Evolutionary conservation across 2,797 vertebrate species (phyloP), one percentile per base, ranked within the genome.

Genomic region (Poecilia velifera): DNA sequence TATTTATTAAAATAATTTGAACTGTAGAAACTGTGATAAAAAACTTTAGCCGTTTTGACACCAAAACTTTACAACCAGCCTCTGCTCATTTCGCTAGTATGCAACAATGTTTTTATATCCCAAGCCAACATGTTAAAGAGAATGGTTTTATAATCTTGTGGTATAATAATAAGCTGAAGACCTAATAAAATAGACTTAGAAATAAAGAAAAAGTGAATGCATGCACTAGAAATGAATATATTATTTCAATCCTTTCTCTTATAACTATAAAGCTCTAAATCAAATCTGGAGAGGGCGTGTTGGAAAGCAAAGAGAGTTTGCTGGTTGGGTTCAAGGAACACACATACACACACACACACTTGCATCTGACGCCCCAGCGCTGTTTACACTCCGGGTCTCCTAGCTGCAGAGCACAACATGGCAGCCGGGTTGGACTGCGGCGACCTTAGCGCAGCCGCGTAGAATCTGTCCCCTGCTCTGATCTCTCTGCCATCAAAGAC

Each of bases 391-490:
- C 74, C 2, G 39, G 77, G 93, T 93, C 88, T 95, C 94, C 91
- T 94, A 94, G 94, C 92, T 93, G 93, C 94, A 22, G 87, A 90
- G 87, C 92, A 95, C 81, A 94, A 95, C 93, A 95, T 86, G 87
- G 92, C 90, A 87, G 91, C 75, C 28, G 86, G 87, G 89, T 82
- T 82, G 90, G 85, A 88, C 86, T 76, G 90, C 0, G 76, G 85
- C 79, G 87, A 92, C 90, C 88, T 94, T 94, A 93, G 89, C 93
- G 90, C 22, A 80, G 90, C 90, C 77, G 73, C 90, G 89, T 90
- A 90, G 94, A 94, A 95, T 92, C 87, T 84, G 88, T 83, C 88
- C 90, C 85, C 12, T 49, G 82, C 90, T 95, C 91, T 94, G 94
- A 95, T 93, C 92, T 94, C 81, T 73, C 79, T 62, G 22, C 90